Evolutionary conservation across 1,140 invertebrate species (phyloP), one percentile per base, ranked within the genome.

Genomic region (Samia ricini): DNA sequence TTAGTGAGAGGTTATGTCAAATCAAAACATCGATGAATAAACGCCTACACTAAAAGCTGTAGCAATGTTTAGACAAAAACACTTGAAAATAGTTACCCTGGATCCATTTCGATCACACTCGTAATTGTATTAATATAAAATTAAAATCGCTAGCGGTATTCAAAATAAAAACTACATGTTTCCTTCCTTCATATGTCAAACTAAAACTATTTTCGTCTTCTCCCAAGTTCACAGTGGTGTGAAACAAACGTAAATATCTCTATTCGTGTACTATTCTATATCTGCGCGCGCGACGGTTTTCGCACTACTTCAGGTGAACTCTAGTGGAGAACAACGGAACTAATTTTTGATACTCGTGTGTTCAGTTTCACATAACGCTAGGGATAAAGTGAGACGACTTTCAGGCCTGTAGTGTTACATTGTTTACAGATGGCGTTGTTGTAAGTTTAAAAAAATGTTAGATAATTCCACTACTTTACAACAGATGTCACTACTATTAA

Each of bases 161-260:
- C 71, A 83, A 83, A 86, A 88, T 83, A 88, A 86, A 88, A 90
- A 78, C 85, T 88, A 90, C 85, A 90, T 89, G 84, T 87, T 89
- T 81, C 83, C 73, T 73, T 77, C 79, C 76, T 87, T 74, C 78
- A 85, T 84, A 86, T 90, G 87, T 88, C 85, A 88, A 88, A 89
- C 81, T 26, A 36, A 72, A 76, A 89, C 87, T 89, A 89, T 89
- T 89, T 88, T 84, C 60, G 81, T 81, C 64, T 69, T 66, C 74
- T 83, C 76, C 85, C 33, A 85, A 85, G 83, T 82, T 88, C 85
- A 85, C 81, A 78, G 76, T 78, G 74, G 74, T 78, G 74, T 52
- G 66, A 61, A 67, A 73, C 69, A 77, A 77, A 80, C 76, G 74
- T 83, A 87, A 85, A 87, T 80, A 82, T 76, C 36, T 59, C 22